phyloP scores from a whole-genome alignment of 92 coral and sea anemone genomes.

The Phenganax stokvisi region DNA sequence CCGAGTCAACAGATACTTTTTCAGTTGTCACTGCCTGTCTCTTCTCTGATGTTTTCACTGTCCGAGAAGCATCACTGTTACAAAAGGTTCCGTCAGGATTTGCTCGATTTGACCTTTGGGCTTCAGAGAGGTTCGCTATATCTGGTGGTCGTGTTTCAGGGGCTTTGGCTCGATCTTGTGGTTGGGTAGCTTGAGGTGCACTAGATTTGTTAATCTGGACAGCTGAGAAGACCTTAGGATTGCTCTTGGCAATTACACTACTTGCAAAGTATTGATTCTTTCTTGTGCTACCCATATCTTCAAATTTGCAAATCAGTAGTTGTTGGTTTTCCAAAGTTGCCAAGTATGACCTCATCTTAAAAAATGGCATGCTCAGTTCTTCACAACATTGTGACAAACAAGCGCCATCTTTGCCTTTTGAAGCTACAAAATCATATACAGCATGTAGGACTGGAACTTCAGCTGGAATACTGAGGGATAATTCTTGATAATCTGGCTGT shows the following conservation, averaged over 20 bases:
- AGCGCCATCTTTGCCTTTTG: conserved; percentile 56
- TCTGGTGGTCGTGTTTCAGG: background rate
- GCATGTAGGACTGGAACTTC: conserved; percentile 62
- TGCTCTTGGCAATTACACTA: background rate
- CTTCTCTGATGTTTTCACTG: no score
- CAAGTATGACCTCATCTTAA: background rate
- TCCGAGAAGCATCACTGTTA: no score
- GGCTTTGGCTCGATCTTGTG: background rate
- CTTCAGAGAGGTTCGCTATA: no score
- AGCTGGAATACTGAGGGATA: conserved; percentile 45
- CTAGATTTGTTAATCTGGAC: background rate
- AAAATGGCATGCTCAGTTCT: background rate
- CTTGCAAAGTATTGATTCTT: background rate
- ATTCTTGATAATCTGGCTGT: conserved; percentile 4
- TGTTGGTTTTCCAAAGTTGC: conserved; percentile 1
- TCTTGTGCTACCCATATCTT: background rate
- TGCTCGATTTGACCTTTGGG: no score
- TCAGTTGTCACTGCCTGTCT: no score
- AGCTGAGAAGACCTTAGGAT: background rate
- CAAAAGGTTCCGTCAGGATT: no score
- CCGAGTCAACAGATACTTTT: background rate
- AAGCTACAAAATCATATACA: conserved; percentile 56
- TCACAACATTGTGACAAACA: conserved; percentile 44
- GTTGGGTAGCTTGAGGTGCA: background rate
- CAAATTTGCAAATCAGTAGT: background rate